Percentiles rank a stretch among this genome's conserved stretches.
Evolutionary conservation across 2,113 vertebrate genomes (phyloP).

Genomic region (Sander vitreus): DNA sequence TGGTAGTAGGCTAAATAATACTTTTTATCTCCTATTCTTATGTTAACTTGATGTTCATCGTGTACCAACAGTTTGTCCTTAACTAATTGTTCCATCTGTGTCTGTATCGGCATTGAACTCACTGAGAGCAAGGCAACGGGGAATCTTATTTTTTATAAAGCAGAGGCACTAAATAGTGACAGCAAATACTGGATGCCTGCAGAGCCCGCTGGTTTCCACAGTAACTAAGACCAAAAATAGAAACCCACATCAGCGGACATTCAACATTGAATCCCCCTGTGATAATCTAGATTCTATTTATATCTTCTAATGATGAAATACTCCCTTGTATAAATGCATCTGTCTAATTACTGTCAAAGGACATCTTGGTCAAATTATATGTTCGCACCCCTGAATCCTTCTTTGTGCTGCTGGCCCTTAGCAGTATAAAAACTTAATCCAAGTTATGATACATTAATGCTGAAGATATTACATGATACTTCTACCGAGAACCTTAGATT

Average conservation of each 20-base stretch:
- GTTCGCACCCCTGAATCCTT: slow-evolving; percentile 35
- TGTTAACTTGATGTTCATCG: too few relatives aligned
- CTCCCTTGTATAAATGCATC: slow-evolving; percentile 49
- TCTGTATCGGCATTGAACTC: background rate
- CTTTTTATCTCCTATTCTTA: too few relatives aligned
- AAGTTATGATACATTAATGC: background rate
- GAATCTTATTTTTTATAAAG: slow-evolving; percentile 63
- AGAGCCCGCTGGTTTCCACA: slow-evolving; percentile 84
- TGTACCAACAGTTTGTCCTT: too few relatives aligned
- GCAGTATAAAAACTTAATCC: background rate
- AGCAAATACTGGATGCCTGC: slow-evolving; percentile 73
- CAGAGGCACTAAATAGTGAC: slow-evolving; percentile 71
- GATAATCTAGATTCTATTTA: slow-evolving; percentile 78
- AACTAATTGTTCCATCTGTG: slow-evolving; percentile 4
- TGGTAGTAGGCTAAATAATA: too few relatives aligned
- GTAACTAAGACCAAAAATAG: slow-evolving; percentile 86
- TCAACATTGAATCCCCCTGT: slow-evolving; percentile 75
- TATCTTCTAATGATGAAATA: slow-evolving; percentile 58
- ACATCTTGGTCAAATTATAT: slow-evolving; percentile 48
- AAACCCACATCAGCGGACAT: slow-evolving; percentile 75
- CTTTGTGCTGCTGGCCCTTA: slow-evolving; percentile 15
- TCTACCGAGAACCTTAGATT: slow-evolving; percentile 1
- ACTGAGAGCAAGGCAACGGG: background rate
- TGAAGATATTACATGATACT: background rate
- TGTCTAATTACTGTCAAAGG: slow-evolving; percentile 58